Evolutionary conservation across 1,140 invertebrate species (phyloP), one percentile per base, ranked within the genome.

Genomic region (Dinoponera quadriceps): DNA sequence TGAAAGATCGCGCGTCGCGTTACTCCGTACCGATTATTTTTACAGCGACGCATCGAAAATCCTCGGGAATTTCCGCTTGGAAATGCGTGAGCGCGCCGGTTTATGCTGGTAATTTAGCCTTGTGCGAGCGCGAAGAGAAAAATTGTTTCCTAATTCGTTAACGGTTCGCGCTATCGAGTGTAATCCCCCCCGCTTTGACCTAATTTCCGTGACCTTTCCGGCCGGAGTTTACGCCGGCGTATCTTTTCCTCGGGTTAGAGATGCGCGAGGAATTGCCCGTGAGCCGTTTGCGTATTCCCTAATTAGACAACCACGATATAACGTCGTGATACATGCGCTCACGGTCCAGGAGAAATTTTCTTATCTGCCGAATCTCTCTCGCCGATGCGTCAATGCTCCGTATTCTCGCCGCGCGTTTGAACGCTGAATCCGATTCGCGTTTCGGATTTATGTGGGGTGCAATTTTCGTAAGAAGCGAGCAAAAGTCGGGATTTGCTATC

Each of bases 311-410:
- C 29, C 33, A 25, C 7, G 14, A 18, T 57, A 22, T 48, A 81
- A 81, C 1, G 20, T n/a, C 16, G 66, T 51, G 11, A 29, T 60
- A 59, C 9, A 14, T 22, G 29, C 63, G 9, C 63, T 59, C 69
- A 44, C 27, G 29, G 27, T 60, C 48, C 63, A 33, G n/a, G 16
- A 57, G 38, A 59, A 51, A 60, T 38, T 48, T 72, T 9, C 54
- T 81, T 72, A 81, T 81, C 55, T 49, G 55, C 59, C 48, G 14
- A 82, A 82, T 82, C 59, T 63, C 14, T n/a, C n/a, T n/a, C n/a
- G n/a, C 22, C 33, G 68, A 25, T 18, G 22, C 18, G 33, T 69
- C n/a, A 54, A 66, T 27, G 20, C 7, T 18, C 18, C 18, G 25
- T 60, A 11, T 16, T 63, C 33, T 20, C 7, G 49, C 20, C 22